Evolutionary conservation across 2,888 invertebrate genomes (phyloP).

Genomic region (Bhutanitis thaidina): DNA sequence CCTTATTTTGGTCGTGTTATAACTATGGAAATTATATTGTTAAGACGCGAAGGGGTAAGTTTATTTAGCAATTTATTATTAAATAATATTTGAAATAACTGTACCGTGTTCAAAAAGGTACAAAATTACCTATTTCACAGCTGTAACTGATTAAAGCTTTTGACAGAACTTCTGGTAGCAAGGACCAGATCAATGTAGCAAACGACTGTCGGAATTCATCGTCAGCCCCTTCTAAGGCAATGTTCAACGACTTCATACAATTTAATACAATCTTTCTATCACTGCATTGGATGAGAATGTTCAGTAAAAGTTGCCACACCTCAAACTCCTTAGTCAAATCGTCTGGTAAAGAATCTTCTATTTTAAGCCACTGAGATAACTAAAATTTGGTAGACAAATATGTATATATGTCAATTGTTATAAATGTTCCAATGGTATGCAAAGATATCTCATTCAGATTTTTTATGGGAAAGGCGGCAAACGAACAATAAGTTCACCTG

Average conservation of each 20-base stretch:
- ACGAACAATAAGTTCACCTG: too few relatives aligned
- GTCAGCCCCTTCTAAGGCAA: conserved; percentile 47
- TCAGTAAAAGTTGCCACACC: conserved; percentile 60
- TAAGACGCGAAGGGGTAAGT: too few relatives aligned
- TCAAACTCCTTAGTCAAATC: conserved; percentile 48
- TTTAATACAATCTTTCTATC: conserved; percentile 40
- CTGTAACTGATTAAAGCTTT: conserved; percentile 52
- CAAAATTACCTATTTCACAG: conserved; percentile 42
- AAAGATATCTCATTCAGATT: too few relatives aligned
- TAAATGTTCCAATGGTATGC: too few relatives aligned
- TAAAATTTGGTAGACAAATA: conserved; percentile 26
- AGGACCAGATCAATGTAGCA: conserved; percentile 48
- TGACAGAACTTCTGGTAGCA: conserved; percentile 55
- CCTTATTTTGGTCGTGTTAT: too few relatives aligned
- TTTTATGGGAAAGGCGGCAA: too few relatives aligned
- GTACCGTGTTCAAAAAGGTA: too few relatives aligned
- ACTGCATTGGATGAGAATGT: conserved; percentile 47
- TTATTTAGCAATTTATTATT: too few relatives aligned
- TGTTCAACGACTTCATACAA: conserved; percentile 49
- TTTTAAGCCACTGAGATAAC: conserved; percentile 65
- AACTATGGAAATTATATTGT: too few relatives aligned
- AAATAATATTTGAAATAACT: too few relatives aligned
- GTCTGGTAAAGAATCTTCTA: conserved; percentile 53
- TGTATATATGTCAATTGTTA: too few relatives aligned
- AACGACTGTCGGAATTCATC: conserved; percentile 47